These are phyloP conservation scores for Chrosomus eos DNA, from an alignment of 2,797 vertebrate genomes.

Conservation along the genomic window DNA sequence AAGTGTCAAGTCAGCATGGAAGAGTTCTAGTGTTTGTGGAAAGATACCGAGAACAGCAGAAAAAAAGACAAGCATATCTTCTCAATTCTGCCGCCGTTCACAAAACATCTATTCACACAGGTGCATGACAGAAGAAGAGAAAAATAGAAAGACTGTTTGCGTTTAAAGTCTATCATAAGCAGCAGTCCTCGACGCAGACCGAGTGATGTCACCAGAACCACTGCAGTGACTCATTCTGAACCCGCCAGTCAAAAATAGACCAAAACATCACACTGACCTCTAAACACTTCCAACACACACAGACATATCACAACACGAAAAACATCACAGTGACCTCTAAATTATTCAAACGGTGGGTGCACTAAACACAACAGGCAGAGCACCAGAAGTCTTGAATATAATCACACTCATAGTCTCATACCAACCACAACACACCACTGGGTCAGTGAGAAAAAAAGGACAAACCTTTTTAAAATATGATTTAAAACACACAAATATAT, in stretches of 20 bases:
- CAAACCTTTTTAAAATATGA: not conserved
- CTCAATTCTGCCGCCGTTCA: not conserved
- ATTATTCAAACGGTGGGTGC: slow-evolving; percentile 1
- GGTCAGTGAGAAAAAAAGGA: not conserved
- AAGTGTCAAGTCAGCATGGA: slow-evolving; percentile 30
- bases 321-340: slow-evolving; percentile 20
- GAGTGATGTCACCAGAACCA: slow-evolving; percentile 61
- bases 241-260: slow-evolving; percentile 55
- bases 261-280: slow-evolving; percentile 57
- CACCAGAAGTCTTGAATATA: not conserved
- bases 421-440: not conserved
- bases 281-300: slow-evolving; percentile 44
- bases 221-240: slow-evolving; percentile 63
- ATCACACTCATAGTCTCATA: slow-evolving; percentile 1
- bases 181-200: slow-evolving; percentile 50
- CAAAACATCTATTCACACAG: slow-evolving; percentile 1
- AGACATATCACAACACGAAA: slow-evolving; percentile 20
- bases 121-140: slow-evolving; percentile 22
- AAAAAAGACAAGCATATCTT: slow-evolving; percentile 19
- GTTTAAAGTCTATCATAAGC: slow-evolving; percentile 34
- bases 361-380: slow-evolving; percentile 30
- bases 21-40: not conserved
- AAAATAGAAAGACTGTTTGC: slow-evolving; percentile 21
- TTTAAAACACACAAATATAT: too few species aligned
- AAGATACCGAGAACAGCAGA: slow-evolving; percentile 6